These are phyloP conservation scores for Terrapene triunguis DNA, from an alignment of 2,113 vertebrate species.

Conservation along the genomic window DNA sequence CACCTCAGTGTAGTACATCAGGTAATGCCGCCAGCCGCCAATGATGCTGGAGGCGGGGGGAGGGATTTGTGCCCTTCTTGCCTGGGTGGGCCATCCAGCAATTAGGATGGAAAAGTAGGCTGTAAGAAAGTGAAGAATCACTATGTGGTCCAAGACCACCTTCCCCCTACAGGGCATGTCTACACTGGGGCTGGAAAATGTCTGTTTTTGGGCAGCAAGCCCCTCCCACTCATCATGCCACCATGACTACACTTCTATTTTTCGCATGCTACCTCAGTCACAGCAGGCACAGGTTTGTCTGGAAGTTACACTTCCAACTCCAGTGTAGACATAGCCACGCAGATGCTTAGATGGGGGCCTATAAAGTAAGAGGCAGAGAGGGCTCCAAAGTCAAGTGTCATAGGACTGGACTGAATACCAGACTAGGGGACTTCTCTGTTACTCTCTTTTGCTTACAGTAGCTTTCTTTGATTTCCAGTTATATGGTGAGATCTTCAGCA, in stretches of 20 bases:
- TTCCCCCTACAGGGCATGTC: neutral
- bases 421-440: neutral
- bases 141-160: neutral
- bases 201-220: neutral
- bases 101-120: neutral
- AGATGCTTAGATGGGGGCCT: neutral
- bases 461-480: neutral
- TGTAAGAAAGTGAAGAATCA: neutral
- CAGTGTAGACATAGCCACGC: neutral
- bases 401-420: neutral
- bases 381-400: neutral
- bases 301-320: neutral
- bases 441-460: neutral
- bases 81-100: neutral
- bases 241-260: neutral
- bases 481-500: neutral
- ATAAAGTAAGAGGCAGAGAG: neutral
- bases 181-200: neutral
- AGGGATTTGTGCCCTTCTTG: fast-evolving
- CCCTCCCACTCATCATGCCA: neutral
- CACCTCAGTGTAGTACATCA: neutral
- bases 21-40: neutral
- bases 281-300: neutral
- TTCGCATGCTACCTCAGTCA: neutral
- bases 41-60: neutral